These are phyloP conservation scores for Laticauda colubrina DNA, from an alignment of 2,113 vertebrate species.

Conservation along the genomic window DNA sequence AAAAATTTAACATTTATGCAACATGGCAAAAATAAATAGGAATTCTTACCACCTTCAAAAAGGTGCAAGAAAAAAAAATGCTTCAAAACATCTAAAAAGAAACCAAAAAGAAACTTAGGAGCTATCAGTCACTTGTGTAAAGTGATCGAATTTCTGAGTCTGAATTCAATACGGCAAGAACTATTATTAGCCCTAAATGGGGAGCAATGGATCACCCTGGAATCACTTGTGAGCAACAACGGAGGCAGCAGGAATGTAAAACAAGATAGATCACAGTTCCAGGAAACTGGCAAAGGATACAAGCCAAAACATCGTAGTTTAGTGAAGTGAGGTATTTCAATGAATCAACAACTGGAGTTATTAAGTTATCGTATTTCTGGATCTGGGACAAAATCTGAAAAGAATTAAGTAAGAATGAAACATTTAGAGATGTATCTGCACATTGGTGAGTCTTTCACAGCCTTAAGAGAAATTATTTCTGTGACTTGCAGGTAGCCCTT, in stretches of 20 bases:
- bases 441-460: background rate
- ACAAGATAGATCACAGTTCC: accelerated
- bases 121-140: background rate
- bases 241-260: background rate
- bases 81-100: too few relatives aligned
- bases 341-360: constrained; percentile 95
- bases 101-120: too few relatives aligned
- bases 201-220: background rate
- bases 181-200: background rate
- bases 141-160: background rate
- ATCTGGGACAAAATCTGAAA: constrained; percentile 96
- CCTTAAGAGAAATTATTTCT: background rate
- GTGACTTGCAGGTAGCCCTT: background rate
- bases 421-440: background rate
- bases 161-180: background rate
- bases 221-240: background rate
- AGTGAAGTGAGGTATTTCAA: constrained; percentile 98
- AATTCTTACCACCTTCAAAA: background rate
- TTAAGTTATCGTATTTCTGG: constrained; percentile 98
- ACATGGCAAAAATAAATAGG: background rate
- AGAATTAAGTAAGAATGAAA: constrained; percentile 27
- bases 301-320: constrained; percentile 98
- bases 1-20: background rate
- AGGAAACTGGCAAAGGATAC: constrained; percentile 81
- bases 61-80: background rate